Percentiles rank a stretch among this genome's conserved stretches.
Evolutionary conservation across 2,797 vertebrate species (phyloP).

Genomic region (Anolis apletophallus): DNA sequence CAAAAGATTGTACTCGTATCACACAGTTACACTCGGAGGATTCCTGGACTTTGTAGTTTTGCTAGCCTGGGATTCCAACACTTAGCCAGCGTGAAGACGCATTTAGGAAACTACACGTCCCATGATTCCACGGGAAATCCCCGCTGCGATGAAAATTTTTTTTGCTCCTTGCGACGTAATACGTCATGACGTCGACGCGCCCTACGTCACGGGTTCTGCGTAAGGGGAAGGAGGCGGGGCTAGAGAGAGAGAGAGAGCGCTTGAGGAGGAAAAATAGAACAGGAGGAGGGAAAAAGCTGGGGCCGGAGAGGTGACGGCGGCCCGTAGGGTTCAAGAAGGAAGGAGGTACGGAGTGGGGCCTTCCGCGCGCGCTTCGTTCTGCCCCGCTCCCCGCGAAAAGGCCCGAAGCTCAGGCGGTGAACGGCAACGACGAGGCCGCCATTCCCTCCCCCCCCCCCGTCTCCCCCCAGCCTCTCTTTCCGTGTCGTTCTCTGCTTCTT

Average conservation of each 20-base stretch:
- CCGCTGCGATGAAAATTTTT: no score
- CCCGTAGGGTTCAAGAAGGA: conserved; percentile 19
- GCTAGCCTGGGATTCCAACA: no score
- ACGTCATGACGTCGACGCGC: neutral
- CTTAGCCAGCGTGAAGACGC: no score
- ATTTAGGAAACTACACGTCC: neutral
- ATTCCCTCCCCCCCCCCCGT: no score
- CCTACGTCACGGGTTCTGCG: conserved; percentile 51
- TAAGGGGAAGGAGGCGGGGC: conserved; percentile 50
- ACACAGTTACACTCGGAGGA: no score
- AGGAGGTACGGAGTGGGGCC: neutral
- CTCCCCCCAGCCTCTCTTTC: neutral
- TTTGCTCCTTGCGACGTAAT: neutral
- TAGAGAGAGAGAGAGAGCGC: conserved; percentile 32
- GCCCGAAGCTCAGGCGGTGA: neutral
- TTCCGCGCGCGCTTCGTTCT: rapidly evolving
- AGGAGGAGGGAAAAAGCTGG: neutral
- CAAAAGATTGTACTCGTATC: no score
- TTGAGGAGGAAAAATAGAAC: neutral
- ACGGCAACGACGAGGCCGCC: neutral
- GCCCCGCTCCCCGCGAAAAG: neutral
- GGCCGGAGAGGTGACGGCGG: conserved; percentile 4
- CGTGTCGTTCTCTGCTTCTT: no score
- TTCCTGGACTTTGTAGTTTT: no score
- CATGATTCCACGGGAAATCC: neutral